A percentile compares a stretch with the other conserved stretches of the same genome.
Conservation (phyloP, 37 sponge, comb jelly and placozoan genomes). For the Ephydatia muelleri region DNA sequence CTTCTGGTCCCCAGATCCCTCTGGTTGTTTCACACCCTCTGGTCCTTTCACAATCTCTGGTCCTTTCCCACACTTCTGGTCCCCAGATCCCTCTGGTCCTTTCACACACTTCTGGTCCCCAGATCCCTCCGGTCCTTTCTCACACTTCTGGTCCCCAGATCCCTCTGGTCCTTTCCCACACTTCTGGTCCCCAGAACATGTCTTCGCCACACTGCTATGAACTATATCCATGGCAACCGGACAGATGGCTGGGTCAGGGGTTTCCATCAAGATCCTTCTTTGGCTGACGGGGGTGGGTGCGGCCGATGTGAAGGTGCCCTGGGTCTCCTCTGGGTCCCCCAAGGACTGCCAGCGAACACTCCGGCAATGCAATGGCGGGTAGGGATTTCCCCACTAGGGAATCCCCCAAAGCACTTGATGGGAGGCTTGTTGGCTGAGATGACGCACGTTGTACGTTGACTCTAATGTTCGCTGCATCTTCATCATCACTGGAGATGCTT, state of each 20-base stretch:
- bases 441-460: neutral
- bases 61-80: too few species aligned
- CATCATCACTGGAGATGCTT: neutral
- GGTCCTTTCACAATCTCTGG: too few species aligned
- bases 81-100: too few species aligned
- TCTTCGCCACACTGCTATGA: neutral
- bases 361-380: neutral
- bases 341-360: neutral
- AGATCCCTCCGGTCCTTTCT: too few species aligned
- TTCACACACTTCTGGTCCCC: too few species aligned
- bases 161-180: neutral
- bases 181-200: too few species aligned
- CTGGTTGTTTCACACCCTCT: too few species aligned
- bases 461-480: neutral
- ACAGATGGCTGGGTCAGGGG: neutral
- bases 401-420: neutral
- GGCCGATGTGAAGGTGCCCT: conserved; percentile 42
- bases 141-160: too few species aligned
- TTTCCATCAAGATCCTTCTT: conserved; percentile 18
- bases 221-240: neutral
- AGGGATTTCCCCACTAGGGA: neutral
- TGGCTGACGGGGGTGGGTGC: conserved; percentile 28
- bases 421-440: neutral
- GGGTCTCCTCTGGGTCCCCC: conserved; percentile 1
- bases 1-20: too few species aligned